A percentile compares a stretch with the other conserved stretches of the same genome.
Conservation (phyloP, 2,888 invertebrate species). For the Chrysolina oricalcia region DNA sequence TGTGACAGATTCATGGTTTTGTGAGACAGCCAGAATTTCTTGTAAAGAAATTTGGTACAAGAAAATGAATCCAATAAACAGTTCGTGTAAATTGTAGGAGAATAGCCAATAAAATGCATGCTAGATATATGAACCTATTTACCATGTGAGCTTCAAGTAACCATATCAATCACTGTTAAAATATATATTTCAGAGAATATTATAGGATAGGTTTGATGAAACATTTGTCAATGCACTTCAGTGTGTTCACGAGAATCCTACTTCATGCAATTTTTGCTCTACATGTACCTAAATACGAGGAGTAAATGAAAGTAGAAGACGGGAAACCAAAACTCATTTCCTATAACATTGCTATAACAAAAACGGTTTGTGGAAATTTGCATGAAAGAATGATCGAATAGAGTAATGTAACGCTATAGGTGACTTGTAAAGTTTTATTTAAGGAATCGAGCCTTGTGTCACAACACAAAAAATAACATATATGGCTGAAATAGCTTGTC, state of each 20-base stretch:
- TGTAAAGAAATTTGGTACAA: slow-evolving; percentile 49
- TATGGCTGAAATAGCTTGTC: neutral
- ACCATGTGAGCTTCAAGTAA: slow-evolving; percentile 65
- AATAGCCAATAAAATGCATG: slow-evolving; percentile 47
- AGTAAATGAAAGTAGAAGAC: slow-evolving; percentile 33
- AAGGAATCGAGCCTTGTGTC: neutral
- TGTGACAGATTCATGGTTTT: slow-evolving; percentile 48
- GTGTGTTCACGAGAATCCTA: slow-evolving; percentile 51
- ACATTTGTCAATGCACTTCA: slow-evolving; percentile 66
- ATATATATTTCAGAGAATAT: slow-evolving; percentile 43
- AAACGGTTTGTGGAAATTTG: neutral
- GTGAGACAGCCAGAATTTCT: slow-evolving; percentile 61
- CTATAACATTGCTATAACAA: slow-evolving; percentile 35
- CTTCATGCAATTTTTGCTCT: slow-evolving; percentile 64
- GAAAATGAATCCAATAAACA: slow-evolving; percentile 39
- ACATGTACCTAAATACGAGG: slow-evolving; percentile 65
- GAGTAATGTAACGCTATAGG: slow-evolving; percentile 1
- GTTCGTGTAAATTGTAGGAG: slow-evolving; percentile 47
- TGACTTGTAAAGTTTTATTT: neutral
- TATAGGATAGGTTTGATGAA: slow-evolving; percentile 45
- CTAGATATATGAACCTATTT: slow-evolving; percentile 17
- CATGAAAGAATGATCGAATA: neutral
- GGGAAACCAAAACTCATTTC: slow-evolving; percentile 27
- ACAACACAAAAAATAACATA: neutral
- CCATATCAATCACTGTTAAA: slow-evolving; percentile 63